Base-by-base conservation (phyloP, 2,797 vertebrate species). In the Rhinella marina region DNA sequence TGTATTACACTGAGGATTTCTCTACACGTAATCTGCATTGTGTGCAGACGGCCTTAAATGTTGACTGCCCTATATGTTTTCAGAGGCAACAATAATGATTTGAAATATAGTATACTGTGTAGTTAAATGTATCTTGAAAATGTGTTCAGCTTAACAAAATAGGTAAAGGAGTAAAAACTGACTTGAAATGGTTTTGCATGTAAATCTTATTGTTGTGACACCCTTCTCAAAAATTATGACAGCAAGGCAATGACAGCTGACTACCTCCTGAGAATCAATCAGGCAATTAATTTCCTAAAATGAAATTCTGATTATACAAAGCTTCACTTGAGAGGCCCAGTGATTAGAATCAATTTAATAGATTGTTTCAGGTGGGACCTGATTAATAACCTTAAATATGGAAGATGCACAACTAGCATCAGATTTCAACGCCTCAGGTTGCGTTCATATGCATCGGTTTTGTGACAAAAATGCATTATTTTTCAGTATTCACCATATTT, bases 271-370 rank as follows among this genome's bases (percentile, higher is more conserved):
- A 96, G 95, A 95, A 94, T 96, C 95, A 95, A 95, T 96, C 95
- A 96, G 94, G 94, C 95, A 97, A 98, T 98, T 97, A 97, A 97
- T 96, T 97, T 97, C 95, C 96, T 96, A 97, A 89, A 95, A 96
- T 97, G 96, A 98, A 97, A 96, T 95, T 96, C 97, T 97, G 97
- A 97, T 97, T 97, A 97, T 96, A 97, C 96, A 97, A 96, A 95
- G 94, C 93, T 93, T 94, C 95, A 96, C 95, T 93, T 95, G 95
- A 96, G 92, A 96, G 96, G 97, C 96, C 96, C 95, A 95, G 96
- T 98, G 97, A 98, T 98, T 97, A 97, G 94, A 98, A 98, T 99
- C 97, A 97, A 97, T 98, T 97, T 97, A 95, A 95, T 96, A 97
- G 95, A 97, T 96, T 95, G 95, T 96, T 96, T 95, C 95, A 96